Percentiles rank a stretch among this genome's conserved stretches.
phyloP scores from a whole-genome alignment of 2,797 vertebrate genomes.

The Oceanodroma leucorhoa region DNA sequence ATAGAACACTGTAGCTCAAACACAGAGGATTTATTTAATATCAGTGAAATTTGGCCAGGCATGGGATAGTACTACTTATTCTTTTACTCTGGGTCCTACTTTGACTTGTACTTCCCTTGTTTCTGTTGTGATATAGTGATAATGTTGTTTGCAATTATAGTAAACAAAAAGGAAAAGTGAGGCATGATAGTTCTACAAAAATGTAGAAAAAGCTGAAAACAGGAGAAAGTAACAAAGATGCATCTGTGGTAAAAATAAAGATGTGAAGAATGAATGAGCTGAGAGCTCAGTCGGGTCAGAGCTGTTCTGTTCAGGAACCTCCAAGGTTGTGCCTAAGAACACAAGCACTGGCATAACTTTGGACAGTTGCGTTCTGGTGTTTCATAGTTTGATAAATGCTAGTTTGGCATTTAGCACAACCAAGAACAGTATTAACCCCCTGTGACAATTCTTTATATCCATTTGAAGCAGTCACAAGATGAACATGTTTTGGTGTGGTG shows the following conservation, averaged over 20 bases:
- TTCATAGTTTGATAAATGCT: background rate
- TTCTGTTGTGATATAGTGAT: background rate
- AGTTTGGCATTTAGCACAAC: background rate
- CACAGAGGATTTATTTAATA: background rate
- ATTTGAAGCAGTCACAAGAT: background rate
- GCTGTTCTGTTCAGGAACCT: background rate
- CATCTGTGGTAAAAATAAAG: background rate
- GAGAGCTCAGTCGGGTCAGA: background rate
- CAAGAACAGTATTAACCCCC: background rate
- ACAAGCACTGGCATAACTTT: no score
- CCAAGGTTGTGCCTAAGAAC: fast-evolving
- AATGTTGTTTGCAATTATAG: background rate
- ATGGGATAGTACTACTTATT: background rate
- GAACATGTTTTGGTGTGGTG: background rate
- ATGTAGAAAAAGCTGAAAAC: background rate
- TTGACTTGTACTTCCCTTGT: background rate
- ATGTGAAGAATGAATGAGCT: background rate
- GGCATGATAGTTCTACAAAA: background rate
- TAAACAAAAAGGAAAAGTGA: background rate
- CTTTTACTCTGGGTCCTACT: background rate
- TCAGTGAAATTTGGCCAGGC: background rate
- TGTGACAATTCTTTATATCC: background rate
- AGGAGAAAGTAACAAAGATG: fast-evolving
- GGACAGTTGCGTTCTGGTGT: background rate
- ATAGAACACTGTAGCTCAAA: background rate